Conservation (phyloP, 1,140 invertebrate genomes). For the Micrasema minimum region DNA sequence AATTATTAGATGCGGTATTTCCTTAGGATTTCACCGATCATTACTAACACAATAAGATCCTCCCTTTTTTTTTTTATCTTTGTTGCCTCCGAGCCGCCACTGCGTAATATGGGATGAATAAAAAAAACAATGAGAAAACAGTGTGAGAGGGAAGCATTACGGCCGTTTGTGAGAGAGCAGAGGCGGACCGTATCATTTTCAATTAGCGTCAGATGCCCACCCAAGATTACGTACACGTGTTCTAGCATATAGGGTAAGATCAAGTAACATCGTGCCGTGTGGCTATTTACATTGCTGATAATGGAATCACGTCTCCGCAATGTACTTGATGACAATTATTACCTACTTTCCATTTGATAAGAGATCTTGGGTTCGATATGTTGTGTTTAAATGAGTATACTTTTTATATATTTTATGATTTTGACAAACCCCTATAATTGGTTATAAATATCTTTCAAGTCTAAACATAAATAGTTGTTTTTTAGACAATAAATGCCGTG, state of each 20-base stretch:
- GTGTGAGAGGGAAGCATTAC: not conserved
- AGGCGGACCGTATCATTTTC: conserved; percentile 2
- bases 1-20: not conserved
- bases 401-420: no score
- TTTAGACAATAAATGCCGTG: no score
- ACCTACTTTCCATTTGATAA: no score
- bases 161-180: not conserved
- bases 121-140: not conserved
- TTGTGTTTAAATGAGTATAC: no score
- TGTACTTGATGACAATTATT: no score
- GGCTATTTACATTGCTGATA: not conserved
- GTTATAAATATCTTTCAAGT: no score
- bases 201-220: conserved; percentile 4
- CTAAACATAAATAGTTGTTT: no score
- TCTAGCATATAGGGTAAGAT: not conserved
- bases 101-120: not conserved
- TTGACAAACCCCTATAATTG: no score
- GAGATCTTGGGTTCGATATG: no score
- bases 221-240: not conserved
- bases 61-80: not conserved
- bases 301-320: no score
- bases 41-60: not conserved
- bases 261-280: not conserved
- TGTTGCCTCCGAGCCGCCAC: not conserved
- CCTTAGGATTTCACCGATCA: not conserved